Conservation (phyloP, 2,113 vertebrate species). For the Tetrao urogallus region DNA sequence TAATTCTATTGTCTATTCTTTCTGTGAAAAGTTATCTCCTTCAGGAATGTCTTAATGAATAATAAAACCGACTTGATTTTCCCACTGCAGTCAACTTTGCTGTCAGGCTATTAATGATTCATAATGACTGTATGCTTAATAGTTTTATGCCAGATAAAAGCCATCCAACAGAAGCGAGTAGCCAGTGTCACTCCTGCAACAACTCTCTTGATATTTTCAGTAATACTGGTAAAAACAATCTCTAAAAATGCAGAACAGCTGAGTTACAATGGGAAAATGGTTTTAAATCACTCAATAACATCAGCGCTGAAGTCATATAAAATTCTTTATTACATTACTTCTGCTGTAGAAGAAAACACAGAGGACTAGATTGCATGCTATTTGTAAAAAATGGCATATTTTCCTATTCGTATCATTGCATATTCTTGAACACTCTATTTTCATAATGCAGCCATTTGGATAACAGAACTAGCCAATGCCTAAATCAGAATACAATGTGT, state of each 20-base stretch:
- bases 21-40: constrained; percentile 79
- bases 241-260: constrained; percentile 68
- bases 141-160: constrained; percentile 79
- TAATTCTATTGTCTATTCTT: constrained; percentile 81
- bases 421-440: constrained; percentile 65
- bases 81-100: constrained; percentile 80
- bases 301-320: constrained; percentile 57
- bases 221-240: constrained; percentile 67
- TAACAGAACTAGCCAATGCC: constrained; percentile 62
- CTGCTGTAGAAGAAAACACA: constrained; percentile 57
- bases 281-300: constrained; percentile 73
- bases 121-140: constrained; percentile 79
- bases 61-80: constrained; percentile 85
- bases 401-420: constrained; percentile 61
- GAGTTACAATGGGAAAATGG: constrained; percentile 69
- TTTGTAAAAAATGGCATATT: constrained; percentile 47
- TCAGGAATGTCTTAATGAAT: constrained; percentile 84
- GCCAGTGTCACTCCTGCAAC: constrained; percentile 64
- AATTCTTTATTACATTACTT: constrained; percentile 71
- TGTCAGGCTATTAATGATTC: constrained; percentile 85
- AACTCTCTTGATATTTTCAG: constrained; percentile 70
- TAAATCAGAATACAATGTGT: constrained; percentile 64
- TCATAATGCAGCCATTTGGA: constrained; percentile 64
- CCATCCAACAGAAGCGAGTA: constrained; percentile 68
- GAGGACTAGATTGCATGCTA: constrained; percentile 25